Conservation (phyloP, 2,888 invertebrate species). For the Pristionchus exspectatus region DNA sequence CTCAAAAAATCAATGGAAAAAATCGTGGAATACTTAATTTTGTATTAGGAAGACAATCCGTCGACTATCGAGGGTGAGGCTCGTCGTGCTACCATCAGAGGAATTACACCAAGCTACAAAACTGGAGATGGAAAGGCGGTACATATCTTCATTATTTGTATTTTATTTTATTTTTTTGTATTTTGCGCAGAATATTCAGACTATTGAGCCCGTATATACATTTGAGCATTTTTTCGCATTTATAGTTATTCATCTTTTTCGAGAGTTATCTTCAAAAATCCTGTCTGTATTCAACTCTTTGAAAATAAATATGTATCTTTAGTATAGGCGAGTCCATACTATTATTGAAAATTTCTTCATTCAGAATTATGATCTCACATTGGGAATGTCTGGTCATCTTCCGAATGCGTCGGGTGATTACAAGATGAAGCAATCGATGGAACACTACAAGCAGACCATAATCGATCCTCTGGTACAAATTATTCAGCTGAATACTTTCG, state of each 20-base stretch:
- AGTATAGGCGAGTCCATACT: not conserved
- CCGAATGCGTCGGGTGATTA: constrained; percentile 75
- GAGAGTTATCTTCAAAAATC: too few species aligned
- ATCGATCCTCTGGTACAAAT: constrained; percentile 78
- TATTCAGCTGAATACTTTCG: too few species aligned
- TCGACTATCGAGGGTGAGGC: constrained; percentile 65
- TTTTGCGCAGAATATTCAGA: too few species aligned
- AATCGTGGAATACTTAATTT: not conserved
- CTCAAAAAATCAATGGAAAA: not conserved
- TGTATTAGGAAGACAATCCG: constrained; percentile 67
- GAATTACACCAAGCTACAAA: constrained; percentile 77
- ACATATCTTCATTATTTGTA: constrained; percentile 50
- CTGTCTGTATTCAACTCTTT: too few species aligned
- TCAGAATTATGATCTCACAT: constrained; percentile 61
- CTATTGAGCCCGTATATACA: too few species aligned
- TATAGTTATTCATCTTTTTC: too few species aligned
- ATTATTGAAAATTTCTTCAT: not conserved
- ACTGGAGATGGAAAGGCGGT: constrained; percentile 71
- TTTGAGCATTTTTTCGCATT: not conserved
- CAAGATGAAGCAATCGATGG: constrained; percentile 73
- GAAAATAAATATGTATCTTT: too few species aligned
- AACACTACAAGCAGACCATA: constrained; percentile 77
- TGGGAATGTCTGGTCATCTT: constrained; percentile 66
- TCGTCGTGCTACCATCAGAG: constrained; percentile 64
- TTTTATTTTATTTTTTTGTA: too few species aligned